A percentile compares a stretch with the other conserved stretches of the same genome.
phyloP scores from a whole-genome alignment of 2,113 vertebrate genomes.

The Ceyx cyanopectus region DNA sequence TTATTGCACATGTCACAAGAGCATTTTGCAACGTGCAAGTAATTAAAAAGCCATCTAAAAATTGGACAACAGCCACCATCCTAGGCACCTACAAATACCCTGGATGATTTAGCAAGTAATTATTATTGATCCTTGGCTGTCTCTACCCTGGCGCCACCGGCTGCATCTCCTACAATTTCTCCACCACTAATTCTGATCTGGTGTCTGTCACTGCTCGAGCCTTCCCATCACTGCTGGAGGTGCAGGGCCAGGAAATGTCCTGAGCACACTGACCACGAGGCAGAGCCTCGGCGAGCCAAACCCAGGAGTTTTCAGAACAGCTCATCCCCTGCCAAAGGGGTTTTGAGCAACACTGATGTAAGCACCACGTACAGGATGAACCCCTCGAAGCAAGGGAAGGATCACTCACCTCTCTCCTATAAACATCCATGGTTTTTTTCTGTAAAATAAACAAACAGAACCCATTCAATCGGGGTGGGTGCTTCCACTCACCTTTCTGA shows the following conservation, averaged over 20 bases:
- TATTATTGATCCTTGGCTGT: conserved; percentile 30
- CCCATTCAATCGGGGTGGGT: not conserved
- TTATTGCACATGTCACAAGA: not conserved
- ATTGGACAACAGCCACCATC: conserved; percentile 17
- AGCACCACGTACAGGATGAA: not conserved
- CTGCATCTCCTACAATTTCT: not conserved
- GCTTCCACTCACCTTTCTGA: not conserved
- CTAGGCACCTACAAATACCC: conserved; percentile 19
- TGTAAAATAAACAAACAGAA: conserved; percentile 76
- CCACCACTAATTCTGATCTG: not conserved
- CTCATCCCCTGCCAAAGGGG: not conserved
- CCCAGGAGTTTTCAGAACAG: not conserved
- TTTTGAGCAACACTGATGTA: not conserved
- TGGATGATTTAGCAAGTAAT: conserved; percentile 31
- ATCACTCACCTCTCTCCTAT: conserved; percentile 89
- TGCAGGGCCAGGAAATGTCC: not conserved
- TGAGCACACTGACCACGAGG: not conserved
- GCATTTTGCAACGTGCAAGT: conserved; percentile 22
- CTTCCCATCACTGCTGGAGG: not conserved
- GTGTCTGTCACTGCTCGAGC: conserved; percentile 8
- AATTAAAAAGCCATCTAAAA: conserved; percentile 30
- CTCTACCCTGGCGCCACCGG: not conserved
- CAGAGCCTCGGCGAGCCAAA: not conserved
- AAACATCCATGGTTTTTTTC: conserved; percentile 86
- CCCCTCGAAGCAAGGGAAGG: not conserved